Percentiles rank a stretch among this genome's conserved stretches.
Conservation (phyloP, 2,888 invertebrate genomes). For the Rhamnusium bicolor region DNA sequence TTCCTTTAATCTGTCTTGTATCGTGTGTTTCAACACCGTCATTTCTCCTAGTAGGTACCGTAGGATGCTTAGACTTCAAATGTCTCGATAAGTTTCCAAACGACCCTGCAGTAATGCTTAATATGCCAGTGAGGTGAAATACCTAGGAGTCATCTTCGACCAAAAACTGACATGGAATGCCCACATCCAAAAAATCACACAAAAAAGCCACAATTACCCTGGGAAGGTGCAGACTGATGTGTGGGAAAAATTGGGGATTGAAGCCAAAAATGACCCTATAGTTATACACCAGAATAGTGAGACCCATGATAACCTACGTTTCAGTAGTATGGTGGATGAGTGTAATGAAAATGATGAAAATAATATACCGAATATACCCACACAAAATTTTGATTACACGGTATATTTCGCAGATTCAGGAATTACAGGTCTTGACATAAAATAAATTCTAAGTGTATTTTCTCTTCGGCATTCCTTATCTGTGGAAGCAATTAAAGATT, state of each 20-base stretch:
- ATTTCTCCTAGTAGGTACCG: background rate
- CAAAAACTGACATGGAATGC: no score
- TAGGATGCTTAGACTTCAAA: background rate
- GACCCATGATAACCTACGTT: no score
- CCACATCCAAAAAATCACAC: no score
- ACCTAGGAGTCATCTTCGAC: no score
- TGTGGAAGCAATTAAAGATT: conserved; percentile 2
- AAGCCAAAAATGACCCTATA: no score
- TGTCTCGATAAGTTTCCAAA: background rate
- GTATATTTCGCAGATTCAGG: background rate
- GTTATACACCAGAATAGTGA: no score
- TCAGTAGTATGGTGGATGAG: no score
- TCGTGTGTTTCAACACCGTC: background rate
- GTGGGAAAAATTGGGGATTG: no score
- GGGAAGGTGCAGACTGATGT: no score
- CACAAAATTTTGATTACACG: background rate
- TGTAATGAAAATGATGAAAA: background rate
- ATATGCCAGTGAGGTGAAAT: no score
- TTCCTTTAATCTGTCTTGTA: background rate
- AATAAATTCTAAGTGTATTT: conserved; percentile 1
- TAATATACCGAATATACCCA: background rate
- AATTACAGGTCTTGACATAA: background rate
- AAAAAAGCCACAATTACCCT: no score
- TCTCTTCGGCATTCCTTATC: conserved; percentile 10
- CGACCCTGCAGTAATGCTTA: background rate